These are phyloP conservation scores for Pseudomyrmex concolor DNA, from an alignment of 1,140 invertebrate species.

Conservation along the genomic window DNA sequence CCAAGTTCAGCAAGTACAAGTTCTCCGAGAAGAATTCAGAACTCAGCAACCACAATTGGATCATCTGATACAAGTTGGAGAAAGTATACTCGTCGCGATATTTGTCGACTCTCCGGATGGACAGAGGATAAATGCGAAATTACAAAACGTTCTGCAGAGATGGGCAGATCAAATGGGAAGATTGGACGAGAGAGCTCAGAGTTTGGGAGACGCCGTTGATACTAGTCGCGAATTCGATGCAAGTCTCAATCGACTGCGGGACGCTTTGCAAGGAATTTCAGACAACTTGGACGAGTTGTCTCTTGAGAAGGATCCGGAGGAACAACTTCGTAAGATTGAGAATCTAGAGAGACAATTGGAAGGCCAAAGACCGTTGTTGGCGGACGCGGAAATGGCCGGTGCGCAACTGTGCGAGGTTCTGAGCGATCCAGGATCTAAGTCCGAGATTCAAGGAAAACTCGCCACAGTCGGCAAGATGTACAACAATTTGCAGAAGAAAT, in stretches of 20 bases:
- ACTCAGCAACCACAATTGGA: constrained; percentile 95
- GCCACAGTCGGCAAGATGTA: constrained; percentile 93
- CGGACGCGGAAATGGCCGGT: constrained; percentile 94
- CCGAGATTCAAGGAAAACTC: constrained; percentile 96
- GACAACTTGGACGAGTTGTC: constrained; percentile 94
- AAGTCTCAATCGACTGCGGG: constrained; percentile 91
- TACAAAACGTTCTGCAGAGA: constrained; percentile 88
- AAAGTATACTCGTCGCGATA: constrained; percentile 90
- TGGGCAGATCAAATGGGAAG: constrained; percentile 93
- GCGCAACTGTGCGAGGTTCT: constrained; percentile 94
- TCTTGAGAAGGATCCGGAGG: constrained; percentile 93
- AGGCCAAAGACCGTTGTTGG: constrained; percentile 93
- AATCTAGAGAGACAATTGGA: constrained; percentile 95
- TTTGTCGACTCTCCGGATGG: constrained; percentile 90
- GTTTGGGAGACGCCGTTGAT: constrained; percentile 94
- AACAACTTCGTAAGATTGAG: constrained; percentile 94
- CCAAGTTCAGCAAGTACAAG: constrained; percentile 95
- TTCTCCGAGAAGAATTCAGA: constrained; percentile 96
- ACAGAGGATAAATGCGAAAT: constrained; percentile 88
- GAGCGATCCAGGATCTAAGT: constrained; percentile 95
- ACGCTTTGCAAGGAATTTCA: constrained; percentile 93
- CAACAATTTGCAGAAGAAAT: constrained; percentile 93
- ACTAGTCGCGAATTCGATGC: constrained; percentile 96
- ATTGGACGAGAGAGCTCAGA: constrained; percentile 93
- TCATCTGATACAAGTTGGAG: constrained; percentile 93